Base-by-base conservation (phyloP, 2,888 invertebrate genomes). In the Volucella zonaria region DNA sequence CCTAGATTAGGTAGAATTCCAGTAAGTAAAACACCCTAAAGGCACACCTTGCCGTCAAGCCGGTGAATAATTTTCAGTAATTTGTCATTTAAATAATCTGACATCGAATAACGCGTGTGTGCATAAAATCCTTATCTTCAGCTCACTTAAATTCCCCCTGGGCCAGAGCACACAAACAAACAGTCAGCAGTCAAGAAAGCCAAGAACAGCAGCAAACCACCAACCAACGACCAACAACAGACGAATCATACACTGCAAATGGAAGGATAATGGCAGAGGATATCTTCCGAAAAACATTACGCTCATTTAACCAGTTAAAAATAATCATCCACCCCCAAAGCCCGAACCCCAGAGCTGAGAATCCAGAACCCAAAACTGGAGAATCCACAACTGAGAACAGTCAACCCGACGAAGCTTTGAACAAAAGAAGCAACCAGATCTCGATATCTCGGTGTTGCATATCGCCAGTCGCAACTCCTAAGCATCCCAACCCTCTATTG, bases 41-140 rank as follows among this genome's bases (percentile, higher is more conserved):
- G 64, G 23, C 38, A 14, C 42, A 47, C 51, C 58, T 45, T 56
- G 40, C 3, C 40, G 45, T 58, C 70, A 71, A 61, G 43, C 62
- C 62, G 62, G 61, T 87, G 87, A 88, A 86, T 88, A 87, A 88
- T 88, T 88, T 77, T 71, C 85, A 62, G 86, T 87, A 88, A 88
- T 88, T 88, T 88, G 88, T 88, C 88, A 88, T 87, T 85, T 80
- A 86, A 86, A 87, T 88, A 88, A 88, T 88, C 87, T 86, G 86
- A 87, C 82, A 87, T 87, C 87, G 82, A 87, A 87, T 87, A 87
- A 82, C 87, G 87, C 87, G 87, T 88, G 88, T 87, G 71, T 85
- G 85, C 80, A 85, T 77, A 73, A 81, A 85, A 81, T 81, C 64
- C 85, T 85, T 85, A 85, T 85, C 85, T 73, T 18, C 66, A 8